These are phyloP conservation scores for Thermophis baileyi DNA, from an alignment of 2,113 vertebrate species.

Conservation along the genomic window DNA sequence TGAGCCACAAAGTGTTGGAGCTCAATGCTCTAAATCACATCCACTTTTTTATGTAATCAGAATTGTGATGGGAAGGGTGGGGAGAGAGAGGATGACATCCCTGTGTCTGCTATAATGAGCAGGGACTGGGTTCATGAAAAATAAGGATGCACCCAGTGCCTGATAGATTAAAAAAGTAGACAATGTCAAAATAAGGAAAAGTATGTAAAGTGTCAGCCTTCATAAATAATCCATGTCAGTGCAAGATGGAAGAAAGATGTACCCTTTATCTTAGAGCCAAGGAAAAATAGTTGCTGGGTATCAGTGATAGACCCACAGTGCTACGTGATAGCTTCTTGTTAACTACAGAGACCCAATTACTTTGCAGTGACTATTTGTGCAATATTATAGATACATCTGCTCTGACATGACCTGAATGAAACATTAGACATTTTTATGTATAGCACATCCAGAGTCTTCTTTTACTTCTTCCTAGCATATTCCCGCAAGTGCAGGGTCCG, in stretches of 20 bases:
- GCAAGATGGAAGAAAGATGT: background rate
- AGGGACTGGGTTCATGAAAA: background rate
- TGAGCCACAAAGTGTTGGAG: background rate
- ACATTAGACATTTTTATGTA: background rate
- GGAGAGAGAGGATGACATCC: background rate
- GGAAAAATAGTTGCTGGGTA: background rate
- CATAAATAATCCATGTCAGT: conserved; percentile 6
- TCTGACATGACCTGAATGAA: background rate
- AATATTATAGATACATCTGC: background rate
- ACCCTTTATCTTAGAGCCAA: background rate
- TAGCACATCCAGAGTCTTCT: background rate
- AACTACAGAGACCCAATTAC: background rate
- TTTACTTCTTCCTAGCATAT: too few species aligned
- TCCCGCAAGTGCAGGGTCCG: too few species aligned
- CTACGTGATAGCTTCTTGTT: background rate
- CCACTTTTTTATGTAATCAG: background rate
- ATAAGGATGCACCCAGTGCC: background rate
- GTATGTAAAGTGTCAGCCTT: background rate
- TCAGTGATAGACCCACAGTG: background rate
- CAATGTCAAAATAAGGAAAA: background rate
- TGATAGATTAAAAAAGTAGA: background rate
- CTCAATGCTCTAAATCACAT: background rate
- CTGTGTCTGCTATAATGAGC: background rate
- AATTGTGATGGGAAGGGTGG: background rate
- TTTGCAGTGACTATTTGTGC: background rate